phyloP scores from a whole-genome alignment of 2,113 vertebrate species.

The Halcyon malimbica region DNA sequence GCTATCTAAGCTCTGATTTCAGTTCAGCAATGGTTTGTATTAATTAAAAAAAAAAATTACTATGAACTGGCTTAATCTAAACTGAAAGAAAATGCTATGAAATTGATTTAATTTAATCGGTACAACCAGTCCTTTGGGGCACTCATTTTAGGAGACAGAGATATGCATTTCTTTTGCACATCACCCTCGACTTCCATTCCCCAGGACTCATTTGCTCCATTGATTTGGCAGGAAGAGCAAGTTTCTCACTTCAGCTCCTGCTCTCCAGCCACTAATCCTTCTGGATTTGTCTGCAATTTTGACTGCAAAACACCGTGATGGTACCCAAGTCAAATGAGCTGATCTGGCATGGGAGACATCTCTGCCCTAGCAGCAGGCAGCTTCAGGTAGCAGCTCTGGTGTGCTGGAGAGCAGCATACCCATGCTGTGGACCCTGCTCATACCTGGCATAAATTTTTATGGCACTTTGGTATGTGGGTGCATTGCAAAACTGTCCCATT shows the following conservation, averaged over 20 bases:
- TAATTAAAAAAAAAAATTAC: not conserved
- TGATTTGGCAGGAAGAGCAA: constrained; percentile 9
- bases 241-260: not conserved
- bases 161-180: not conserved
- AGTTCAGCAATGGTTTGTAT: not conserved
- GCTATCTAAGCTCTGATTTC: not conserved
- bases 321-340: not conserved
- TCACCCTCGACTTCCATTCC: not conserved
- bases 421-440: not conserved
- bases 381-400: not conserved
- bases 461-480: not conserved
- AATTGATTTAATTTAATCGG: constrained; percentile 7
- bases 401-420: not conserved
- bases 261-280: not conserved
- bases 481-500: not conserved
- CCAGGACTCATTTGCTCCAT: not conserved
- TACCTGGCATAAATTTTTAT: not conserved
- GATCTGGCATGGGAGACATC: not conserved
- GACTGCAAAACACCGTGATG: not conserved
- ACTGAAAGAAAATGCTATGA: not conserved
- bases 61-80: not conserved
- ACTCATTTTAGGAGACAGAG: not conserved
- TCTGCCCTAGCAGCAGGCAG: not conserved
- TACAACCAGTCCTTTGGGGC: not conserved
- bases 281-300: not conserved